Conservation (phyloP, 2,888 invertebrate species). For the Nebria salina region DNA sequence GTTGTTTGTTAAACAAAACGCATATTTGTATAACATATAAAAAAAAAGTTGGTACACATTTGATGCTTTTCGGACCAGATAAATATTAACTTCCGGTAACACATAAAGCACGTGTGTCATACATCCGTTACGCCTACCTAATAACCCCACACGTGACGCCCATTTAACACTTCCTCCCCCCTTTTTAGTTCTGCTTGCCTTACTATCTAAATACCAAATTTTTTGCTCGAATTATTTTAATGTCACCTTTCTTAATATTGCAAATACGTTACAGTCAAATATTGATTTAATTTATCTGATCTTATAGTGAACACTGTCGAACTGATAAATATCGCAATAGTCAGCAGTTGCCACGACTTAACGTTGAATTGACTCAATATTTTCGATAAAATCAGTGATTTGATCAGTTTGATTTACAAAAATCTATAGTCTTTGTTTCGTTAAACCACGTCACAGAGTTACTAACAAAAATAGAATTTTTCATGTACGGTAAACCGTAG, state of each 20-base stretch:
- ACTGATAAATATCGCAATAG: no score
- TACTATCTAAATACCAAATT: neutral
- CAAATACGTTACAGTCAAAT: no score
- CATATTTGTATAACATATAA: neutral
- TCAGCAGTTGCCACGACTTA: no score
- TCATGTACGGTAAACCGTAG: no score
- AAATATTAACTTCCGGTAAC: neutral
- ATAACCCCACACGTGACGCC: conserved; percentile 23
- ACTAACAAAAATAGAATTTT: no score
- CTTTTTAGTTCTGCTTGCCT: neutral
- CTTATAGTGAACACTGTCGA: no score
- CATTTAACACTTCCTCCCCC: neutral
- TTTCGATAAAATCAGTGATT: neutral
- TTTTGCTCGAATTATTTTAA: no score
- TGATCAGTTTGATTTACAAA: neutral
- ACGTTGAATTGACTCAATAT: neutral
- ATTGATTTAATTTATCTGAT: no score
- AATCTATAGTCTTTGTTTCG: no score
- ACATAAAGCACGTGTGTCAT: conserved; percentile 14
- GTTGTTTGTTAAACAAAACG: neutral
- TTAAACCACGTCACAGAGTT: no score
- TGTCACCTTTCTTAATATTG: no score
- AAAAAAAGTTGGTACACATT: neutral
- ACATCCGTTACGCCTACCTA: conserved; percentile 8
- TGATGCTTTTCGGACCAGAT: neutral